Percentiles rank a stretch among this genome's conserved stretches.
phyloP scores from a whole-genome alignment of 2,888 invertebrate genomes.

The Calephelis perditalis region DNA sequence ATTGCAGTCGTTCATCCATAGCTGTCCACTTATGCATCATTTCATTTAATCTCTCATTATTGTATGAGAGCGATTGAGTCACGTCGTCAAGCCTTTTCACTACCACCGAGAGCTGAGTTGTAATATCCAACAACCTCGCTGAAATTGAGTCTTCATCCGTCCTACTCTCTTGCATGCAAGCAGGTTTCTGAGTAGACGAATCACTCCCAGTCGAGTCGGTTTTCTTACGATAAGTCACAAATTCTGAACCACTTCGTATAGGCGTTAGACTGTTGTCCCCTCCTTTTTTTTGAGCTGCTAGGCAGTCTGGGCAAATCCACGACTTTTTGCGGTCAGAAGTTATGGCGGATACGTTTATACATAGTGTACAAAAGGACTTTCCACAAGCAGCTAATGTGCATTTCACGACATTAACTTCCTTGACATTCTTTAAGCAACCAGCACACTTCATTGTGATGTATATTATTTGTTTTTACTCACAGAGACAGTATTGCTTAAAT shows the following conservation, averaged over 20 bases:
- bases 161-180: too few relatives aligned
- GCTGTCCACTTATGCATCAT: constrained; percentile 13
- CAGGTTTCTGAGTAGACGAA: neutral
- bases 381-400: neutral
- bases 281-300: neutral
- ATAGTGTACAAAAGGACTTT: neutral
- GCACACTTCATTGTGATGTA: constrained; percentile 15
- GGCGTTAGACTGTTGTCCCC: neutral
- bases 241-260: neutral
- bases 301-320: neutral
- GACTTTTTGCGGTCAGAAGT: neutral
- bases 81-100: neutral
- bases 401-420: neutral
- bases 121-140: too few relatives aligned
- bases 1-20: constrained; percentile 10
- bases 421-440: constrained; percentile 7
- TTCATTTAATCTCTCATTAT: constrained; percentile 18
- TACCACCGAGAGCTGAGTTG: too few relatives aligned
- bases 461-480: too few relatives aligned
- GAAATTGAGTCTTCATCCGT: too few relatives aligned
- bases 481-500: too few relatives aligned
- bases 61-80: neutral
- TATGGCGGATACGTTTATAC: neutral
- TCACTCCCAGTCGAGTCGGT: neutral
- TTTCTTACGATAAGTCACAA: neutral